Evolutionary conservation across 2,113 vertebrate species (phyloP), one percentile per base, ranked within the genome.

Genomic region (Gymnobelideus leadbeateri): DNA sequence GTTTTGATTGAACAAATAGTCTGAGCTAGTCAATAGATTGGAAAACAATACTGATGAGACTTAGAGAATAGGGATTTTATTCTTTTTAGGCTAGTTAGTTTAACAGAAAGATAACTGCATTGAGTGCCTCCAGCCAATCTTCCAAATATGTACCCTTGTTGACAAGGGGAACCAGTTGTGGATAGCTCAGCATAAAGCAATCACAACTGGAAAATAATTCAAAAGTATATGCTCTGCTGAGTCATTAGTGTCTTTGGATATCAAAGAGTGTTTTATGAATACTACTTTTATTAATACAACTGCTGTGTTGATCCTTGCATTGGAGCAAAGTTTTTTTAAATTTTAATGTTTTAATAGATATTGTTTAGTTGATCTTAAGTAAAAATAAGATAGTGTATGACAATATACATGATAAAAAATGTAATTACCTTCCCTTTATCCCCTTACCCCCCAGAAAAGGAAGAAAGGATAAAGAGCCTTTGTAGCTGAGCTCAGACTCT

Each of bases 1-100:
- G 37, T 93, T 51, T 95, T 95, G 5, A 94, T 94, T 92, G n/a
- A 43, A 51, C 43, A 96, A 92, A 92, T 31, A 84, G 10, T 94
- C 94, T 96, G 50, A 93, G 50, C 91, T 43, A 57, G 16, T 43
- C 68, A 68, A 49, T 28, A 77, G 93, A 49, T 92, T 96, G 51
- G 91, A 95, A 7, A 55, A 12, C 93, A 92, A 92, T 97, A 96
- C 93, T 97, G 53, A 51, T 95, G 94, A 94, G 89, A 49, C 92
- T 94, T 68, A 95, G 89, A 95, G 52, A 91, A 92, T 31, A 90
- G 91, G 54, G 77, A 25, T 92, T 90, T n/a, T 11, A 4, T 91
- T 31, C n/a, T 95, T 96, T 77, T 55, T 52, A 90, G 49, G 37
- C 92, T 95, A 5, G 12, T 96, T 97, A 95, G 77, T 51, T 93